These are phyloP conservation scores for Musca vetustissima DNA, from an alignment of 1,140 invertebrate species.

Conservation along the genomic window DNA sequence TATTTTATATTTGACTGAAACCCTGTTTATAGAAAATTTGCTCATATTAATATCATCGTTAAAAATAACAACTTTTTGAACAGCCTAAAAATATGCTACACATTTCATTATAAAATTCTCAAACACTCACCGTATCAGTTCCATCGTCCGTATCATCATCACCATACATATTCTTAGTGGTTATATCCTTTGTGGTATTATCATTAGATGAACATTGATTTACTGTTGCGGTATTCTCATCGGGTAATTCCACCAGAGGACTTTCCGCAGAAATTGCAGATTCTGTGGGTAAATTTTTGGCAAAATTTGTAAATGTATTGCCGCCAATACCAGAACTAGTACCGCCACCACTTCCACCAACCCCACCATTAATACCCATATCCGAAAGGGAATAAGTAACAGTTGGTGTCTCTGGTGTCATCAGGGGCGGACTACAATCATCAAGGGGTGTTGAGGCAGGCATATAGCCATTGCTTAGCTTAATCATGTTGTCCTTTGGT, in stretches of 20 bases:
- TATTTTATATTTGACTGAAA: too few species aligned
- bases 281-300: slow-evolving; percentile 48
- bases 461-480: slow-evolving; percentile 1
- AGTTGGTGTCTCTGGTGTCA: neutral
- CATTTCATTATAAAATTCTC: neutral
- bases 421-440: neutral
- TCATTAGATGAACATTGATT: slow-evolving; percentile 24
- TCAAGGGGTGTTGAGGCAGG: neutral
- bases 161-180: slow-evolving; percentile 28
- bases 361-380: slow-evolving; percentile 7
- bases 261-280: slow-evolving; percentile 53
- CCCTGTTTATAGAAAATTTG: too few species aligned
- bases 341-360: slow-evolving; percentile 13
- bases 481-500: neutral
- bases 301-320: slow-evolving; percentile 41
- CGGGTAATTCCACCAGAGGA: slow-evolving; percentile 42
- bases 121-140: slow-evolving; percentile 50
- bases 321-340: neutral
- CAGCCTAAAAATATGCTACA: neutral
- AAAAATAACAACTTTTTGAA: too few species aligned
- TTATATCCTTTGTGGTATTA: slow-evolving; percentile 30
- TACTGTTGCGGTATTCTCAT: slow-evolving; percentile 23
- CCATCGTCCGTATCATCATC: slow-evolving; percentile 48
- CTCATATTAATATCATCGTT: too few species aligned
- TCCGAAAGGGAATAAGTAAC: neutral